These are phyloP conservation scores for Byasa hedistus DNA, from an alignment of 2,888 invertebrate species.

Conservation along the genomic window DNA sequence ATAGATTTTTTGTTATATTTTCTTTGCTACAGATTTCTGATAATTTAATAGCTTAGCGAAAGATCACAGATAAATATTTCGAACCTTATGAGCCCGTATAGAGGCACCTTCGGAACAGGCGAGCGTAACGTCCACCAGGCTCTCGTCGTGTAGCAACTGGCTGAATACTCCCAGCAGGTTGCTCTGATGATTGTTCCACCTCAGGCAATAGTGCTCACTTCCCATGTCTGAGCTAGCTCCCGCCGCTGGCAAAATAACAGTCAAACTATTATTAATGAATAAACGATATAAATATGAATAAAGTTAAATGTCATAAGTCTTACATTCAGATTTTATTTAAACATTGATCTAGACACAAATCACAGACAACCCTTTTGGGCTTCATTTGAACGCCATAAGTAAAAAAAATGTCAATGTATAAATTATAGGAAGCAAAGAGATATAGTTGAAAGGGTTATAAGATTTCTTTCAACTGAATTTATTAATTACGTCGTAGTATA, in stretches of 20 bases:
- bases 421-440: no score
- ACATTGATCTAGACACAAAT: not conserved
- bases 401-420: no score
- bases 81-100: constrained; percentile 93
- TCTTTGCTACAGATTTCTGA: no score
- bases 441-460: no score
- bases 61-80: constrained; percentile 6
- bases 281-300: not conserved
- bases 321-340: no score
- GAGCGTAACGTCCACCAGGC: constrained; percentile 97
- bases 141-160: constrained; percentile 96
- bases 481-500: no score
- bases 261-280: not conserved
- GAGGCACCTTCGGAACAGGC: constrained; percentile 97
- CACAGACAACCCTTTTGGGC: not conserved
- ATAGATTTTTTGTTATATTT: not conserved
- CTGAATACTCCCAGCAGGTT: constrained; percentile 98
- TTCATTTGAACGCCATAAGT: no score
- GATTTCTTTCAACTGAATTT: no score
- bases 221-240: constrained; percentile 96
- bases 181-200: constrained; percentile 99
- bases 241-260: constrained; percentile 77
- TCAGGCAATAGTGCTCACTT: constrained; percentile 99
- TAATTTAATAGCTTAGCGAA: not conserved
- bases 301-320: no score